Conservation (phyloP, 2,113 vertebrate genomes). For the Serilophus lunatus region DNA sequence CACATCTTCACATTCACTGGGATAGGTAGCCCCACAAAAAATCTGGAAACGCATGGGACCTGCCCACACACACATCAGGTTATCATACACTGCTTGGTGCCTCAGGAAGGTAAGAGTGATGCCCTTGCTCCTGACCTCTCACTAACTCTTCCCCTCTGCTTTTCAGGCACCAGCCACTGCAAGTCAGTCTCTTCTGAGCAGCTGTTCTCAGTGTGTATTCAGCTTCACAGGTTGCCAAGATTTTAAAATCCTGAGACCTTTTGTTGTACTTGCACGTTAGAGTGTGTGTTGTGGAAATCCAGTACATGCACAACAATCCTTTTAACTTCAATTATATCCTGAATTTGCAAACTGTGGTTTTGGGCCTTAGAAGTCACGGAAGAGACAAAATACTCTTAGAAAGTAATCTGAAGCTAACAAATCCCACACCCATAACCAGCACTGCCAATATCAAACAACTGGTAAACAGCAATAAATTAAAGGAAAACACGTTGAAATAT, state of each 20-base stretch:
- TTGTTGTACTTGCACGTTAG: neutral
- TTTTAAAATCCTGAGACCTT: neutral
- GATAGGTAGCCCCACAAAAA: rapidly evolving
- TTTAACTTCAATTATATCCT: neutral
- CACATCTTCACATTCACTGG: rapidly evolving
- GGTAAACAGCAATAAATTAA: neutral
- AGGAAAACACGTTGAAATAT: neutral
- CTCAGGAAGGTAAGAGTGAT: neutral
- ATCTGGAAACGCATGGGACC: rapidly evolving
- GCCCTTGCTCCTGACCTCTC: neutral
- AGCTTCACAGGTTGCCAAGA: neutral
- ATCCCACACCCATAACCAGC: neutral
- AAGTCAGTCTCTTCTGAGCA: neutral
- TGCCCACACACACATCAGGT: rapidly evolving
- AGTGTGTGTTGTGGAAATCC: neutral
- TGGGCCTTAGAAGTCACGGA: neutral
- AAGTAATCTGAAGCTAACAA: neutral
- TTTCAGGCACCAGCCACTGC: neutral
- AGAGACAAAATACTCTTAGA: neutral
- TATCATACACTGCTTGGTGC: neutral
- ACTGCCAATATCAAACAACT: neutral
- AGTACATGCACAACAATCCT: rapidly evolving
- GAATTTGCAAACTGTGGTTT: neutral
- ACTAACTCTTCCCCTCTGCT: neutral
- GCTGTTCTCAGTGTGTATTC: neutral